Base-by-base conservation (phyloP, 1,140 invertebrate genomes). In the Diabrotica undecimpunctata region DNA sequence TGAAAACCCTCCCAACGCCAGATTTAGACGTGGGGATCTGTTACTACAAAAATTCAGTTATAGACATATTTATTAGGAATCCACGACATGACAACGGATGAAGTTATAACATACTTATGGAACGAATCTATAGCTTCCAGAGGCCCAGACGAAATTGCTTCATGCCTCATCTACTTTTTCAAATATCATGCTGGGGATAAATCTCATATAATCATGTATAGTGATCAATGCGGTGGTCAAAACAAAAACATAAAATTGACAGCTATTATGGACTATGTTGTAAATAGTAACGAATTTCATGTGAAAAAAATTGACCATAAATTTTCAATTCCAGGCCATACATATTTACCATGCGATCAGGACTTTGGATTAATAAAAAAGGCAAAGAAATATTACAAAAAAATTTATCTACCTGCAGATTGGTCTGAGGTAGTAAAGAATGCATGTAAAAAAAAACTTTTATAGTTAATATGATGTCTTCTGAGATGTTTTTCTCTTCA, bases 1-100 rank as follows among this genome's bases (percentile, higher is more conserved):
- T 71, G 65, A 64, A 62, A 41, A 69, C 70, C n/a, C 61, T 71
- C 46, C 65, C 64, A 25, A 71, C 62, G 8, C 67, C 70, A 10
- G 25, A 53, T 11, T 38, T 71, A 11, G 50, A 61, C 41, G 70
- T 53, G 9, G 61, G 62, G 8, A 57, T 71, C 7, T 57, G 35
- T 38, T 71, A 67, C 52, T 69, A 69, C 60, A 70, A 71, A 62
- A 39, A 61, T n/a, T 39, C 64, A 72, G 50, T 37, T 70, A 46
- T 70, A 61, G 66, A 68, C 68, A n/a, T 70, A 58, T 36, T 69
- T 67, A 39, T 59, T 68, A 41, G 63, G 64, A 6, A 62, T 68
- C 35, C 62, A 68, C 12, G 61, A 70, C 54, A 35, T 70, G 54
- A 11, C 8, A 10, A 67, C 25, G 11, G 14, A 62, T 46, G 62